Conservation (phyloP, 2,797 vertebrate species). For the Cichlasoma orientale region DNA sequence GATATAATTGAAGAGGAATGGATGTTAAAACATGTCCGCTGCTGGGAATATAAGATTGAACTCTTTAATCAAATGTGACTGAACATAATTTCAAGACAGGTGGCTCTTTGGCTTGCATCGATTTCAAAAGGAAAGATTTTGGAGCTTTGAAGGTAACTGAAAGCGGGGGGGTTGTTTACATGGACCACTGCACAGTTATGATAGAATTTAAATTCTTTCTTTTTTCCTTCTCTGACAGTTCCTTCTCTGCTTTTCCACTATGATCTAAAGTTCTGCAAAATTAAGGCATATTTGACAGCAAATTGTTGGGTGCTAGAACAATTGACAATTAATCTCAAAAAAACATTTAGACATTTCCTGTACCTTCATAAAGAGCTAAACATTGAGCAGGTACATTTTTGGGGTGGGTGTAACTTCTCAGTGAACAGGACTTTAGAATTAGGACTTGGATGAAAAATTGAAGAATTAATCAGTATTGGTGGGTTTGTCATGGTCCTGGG, state of each 20-base stretch:
- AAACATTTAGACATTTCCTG: too few relatives aligned
- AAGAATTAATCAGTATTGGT: background rate
- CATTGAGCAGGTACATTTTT: too few relatives aligned
- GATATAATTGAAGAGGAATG: background rate
- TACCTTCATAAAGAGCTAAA: too few relatives aligned
- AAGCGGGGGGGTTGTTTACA: background rate
- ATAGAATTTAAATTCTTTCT: background rate
- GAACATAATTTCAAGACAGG: background rate
- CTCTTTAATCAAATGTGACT: constrained; percentile 8
- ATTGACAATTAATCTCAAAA: too few relatives aligned
- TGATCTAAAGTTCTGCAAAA: background rate
- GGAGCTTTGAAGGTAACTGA: background rate
- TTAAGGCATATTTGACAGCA: background rate
- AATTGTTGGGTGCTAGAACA: too few relatives aligned
- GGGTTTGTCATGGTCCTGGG: too few relatives aligned
- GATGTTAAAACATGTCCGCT: background rate
- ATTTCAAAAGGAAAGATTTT: background rate
- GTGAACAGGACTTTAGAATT: background rate
- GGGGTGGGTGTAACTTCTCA: too few relatives aligned
- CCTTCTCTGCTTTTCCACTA: background rate
- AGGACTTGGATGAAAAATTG: background rate
- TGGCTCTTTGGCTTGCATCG: background rate
- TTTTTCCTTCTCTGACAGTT: too few relatives aligned
- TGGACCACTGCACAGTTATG: background rate
- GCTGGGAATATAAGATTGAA: background rate